Evolutionary conservation across 2,113 vertebrate genomes (phyloP).

Genomic region (Thunnus thynnus): DNA sequence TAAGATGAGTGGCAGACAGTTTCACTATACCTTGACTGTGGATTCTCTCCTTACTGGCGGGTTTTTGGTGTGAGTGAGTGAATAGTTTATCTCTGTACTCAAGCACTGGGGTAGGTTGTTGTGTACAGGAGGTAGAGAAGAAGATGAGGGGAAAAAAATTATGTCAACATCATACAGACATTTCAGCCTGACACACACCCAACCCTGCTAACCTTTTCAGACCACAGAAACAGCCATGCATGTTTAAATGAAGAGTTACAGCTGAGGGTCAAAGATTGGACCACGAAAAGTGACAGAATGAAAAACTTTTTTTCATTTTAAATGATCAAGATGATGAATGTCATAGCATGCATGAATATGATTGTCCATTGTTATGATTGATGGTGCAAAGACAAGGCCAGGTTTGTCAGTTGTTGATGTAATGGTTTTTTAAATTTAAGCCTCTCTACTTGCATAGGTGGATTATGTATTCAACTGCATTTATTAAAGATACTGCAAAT

Average conservation of each 20-base stretch:
- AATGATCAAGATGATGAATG: slow-evolving; percentile 38
- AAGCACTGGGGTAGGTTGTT: slow-evolving; percentile 90
- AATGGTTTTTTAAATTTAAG: not conserved
- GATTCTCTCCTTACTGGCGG: slow-evolving; percentile 91
- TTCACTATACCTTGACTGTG: slow-evolving; percentile 91
- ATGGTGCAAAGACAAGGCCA: slow-evolving; percentile 17
- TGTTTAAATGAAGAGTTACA: slow-evolving; percentile 14
- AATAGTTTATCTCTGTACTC: slow-evolving; percentile 97
- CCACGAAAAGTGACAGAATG: not conserved
- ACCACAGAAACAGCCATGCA: slow-evolving; percentile 56
- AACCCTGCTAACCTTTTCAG: slow-evolving; percentile 4
- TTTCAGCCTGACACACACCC: slow-evolving; percentile 30
- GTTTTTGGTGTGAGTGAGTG: slow-evolving; percentile 94
- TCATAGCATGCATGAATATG: slow-evolving; percentile 57
- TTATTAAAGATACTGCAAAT: too few species aligned
- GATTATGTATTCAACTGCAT: too few species aligned
- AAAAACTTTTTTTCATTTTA: not conserved
- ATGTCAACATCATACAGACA: slow-evolving; percentile 65
- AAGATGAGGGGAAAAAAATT: slow-evolving; percentile 75
- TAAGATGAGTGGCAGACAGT: slow-evolving; percentile 33
- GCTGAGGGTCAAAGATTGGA: slow-evolving; percentile 19
- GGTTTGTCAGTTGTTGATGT: not conserved
- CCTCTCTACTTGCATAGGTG: not conserved
- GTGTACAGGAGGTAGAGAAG: slow-evolving; percentile 77
- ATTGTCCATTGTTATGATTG: slow-evolving; percentile 36